phyloP scores from a whole-genome alignment of 2,797 vertebrate species.

The Smutsia gigantea region DNA sequence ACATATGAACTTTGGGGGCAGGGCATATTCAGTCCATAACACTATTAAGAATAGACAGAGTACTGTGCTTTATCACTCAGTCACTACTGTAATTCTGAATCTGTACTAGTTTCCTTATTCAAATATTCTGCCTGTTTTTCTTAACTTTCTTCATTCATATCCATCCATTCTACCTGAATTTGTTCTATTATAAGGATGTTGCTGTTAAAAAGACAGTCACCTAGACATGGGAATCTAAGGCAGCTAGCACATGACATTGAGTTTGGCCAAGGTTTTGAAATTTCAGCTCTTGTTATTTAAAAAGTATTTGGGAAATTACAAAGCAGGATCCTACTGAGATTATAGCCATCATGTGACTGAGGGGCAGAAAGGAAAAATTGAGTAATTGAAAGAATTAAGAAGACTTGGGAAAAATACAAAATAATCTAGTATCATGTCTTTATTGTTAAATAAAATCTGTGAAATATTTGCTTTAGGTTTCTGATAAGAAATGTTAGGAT shows the following conservation, averaged over 20 bases:
- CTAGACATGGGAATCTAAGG: background rate
- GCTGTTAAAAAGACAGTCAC: background rate
- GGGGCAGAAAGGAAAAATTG: background rate
- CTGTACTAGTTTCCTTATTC: background rate
- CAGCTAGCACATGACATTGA: background rate
- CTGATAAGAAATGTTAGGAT: constrained; percentile 5
- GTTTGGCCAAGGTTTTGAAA: background rate
- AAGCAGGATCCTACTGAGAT: background rate
- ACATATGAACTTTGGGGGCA: background rate
- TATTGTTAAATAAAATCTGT: background rate
- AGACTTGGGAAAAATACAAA: background rate
- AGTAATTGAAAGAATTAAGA: constrained; percentile 14
- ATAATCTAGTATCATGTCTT: background rate
- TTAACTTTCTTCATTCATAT: background rate
- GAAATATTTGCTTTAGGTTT: constrained; percentile 37
- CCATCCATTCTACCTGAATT: background rate
- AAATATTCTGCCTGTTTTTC: constrained; percentile 20
- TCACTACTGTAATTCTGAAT: background rate
- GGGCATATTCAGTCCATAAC: background rate
- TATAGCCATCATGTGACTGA: background rate
- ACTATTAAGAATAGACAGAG: background rate
- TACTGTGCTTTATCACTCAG: background rate
- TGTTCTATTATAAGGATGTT: constrained; percentile 21
- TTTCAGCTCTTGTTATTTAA: constrained; percentile 12
- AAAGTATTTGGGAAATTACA: constrained; percentile 8